Evolutionary conservation across 2,797 vertebrate genomes (phyloP), one percentile per base, ranked within the genome.

Genomic region (Typhlichthys subterraneus): DNA sequence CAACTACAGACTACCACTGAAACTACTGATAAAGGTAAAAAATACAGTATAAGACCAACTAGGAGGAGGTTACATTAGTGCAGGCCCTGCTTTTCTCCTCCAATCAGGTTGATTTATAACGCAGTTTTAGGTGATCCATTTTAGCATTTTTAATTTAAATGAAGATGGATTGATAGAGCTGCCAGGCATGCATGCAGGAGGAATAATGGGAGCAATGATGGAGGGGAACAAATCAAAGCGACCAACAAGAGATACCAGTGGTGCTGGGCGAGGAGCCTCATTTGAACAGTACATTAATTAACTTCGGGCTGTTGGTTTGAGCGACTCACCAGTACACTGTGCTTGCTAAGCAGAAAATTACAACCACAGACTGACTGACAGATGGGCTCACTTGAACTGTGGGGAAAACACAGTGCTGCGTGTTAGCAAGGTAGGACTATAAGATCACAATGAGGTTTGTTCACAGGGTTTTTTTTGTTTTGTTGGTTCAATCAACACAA

Each of bases 231-330:
- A 80, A 81, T 87, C 79, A 81, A 69, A 80, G 70, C 56, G 57
- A 61, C 69, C 55, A 77, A 76, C 72, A 66, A 79, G 64, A 72
- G 73, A 74, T 65, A 68, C 31, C 66, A 66, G 63, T 80, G 60
- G 63, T 76, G 69, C 65, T 56, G 10, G 52, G 68, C 11, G 54
- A 74, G 69, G 49, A 49, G 61, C 23, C 53, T 61, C 57, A 75
- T 85, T 81, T 76, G 74, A 79, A 80, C 77, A 70, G 76, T 49
- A 72, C 60, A 84, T 82, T 80, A 88, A 87, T 89, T 81, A 74
- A 83, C 67, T 77, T 53, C 58, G 68, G 76, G 61, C 69, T 60
- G 62, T 67, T 63, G 65, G 62, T 81, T 85, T 67, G 66, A 77
- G 69, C 29, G 45, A 64, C 70, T 72, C 69, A 84, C 70, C 42